Conservation (phyloP, 2,113 vertebrate species). For the Polyodon spathula region DNA sequence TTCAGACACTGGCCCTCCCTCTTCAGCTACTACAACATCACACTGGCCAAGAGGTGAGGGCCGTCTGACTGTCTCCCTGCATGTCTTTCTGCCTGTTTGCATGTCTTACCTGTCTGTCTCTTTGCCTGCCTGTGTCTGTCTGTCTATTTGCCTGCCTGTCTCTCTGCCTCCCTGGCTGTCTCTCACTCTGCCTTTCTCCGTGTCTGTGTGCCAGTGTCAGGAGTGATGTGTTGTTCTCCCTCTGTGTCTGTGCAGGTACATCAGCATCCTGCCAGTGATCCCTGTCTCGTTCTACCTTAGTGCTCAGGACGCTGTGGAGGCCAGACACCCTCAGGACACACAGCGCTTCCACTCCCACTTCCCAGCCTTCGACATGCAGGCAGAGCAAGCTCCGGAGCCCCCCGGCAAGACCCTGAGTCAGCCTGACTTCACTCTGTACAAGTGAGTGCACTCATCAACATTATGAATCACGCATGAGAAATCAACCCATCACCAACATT, state of each 20-base stretch:
- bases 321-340: slow-evolving; percentile 81
- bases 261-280: slow-evolving; percentile 90
- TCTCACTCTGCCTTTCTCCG: too few species aligned
- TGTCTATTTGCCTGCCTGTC: too few species aligned
- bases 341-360: slow-evolving; percentile 51
- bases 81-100: too few species aligned
- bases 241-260: slow-evolving; percentile 62
- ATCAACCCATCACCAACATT: too few species aligned
- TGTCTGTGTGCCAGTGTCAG: too few species aligned
- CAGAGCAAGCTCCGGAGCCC: slow-evolving; percentile 27
- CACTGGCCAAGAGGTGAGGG: slow-evolving; percentile 87
- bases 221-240: too few species aligned
- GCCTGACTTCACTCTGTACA: slow-evolving; percentile 84
- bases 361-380: too few species aligned
- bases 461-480: too few species aligned
- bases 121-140: too few species aligned
- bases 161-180: too few species aligned
- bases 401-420: slow-evolving; percentile 45
- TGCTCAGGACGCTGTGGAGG: slow-evolving; percentile 78
- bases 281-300: slow-evolving; percentile 80
- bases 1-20: slow-evolving; percentile 95
- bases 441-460: slow-evolving; percentile 54
- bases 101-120: too few species aligned
- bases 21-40: slow-evolving; percentile 96
- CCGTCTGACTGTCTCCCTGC: background rate